A percentile compares a stretch with the other conserved stretches of the same genome.
phyloP scores from a whole-genome alignment of 1,140 invertebrate genomes.

The Acyrthosiphon pisum region DNA sequence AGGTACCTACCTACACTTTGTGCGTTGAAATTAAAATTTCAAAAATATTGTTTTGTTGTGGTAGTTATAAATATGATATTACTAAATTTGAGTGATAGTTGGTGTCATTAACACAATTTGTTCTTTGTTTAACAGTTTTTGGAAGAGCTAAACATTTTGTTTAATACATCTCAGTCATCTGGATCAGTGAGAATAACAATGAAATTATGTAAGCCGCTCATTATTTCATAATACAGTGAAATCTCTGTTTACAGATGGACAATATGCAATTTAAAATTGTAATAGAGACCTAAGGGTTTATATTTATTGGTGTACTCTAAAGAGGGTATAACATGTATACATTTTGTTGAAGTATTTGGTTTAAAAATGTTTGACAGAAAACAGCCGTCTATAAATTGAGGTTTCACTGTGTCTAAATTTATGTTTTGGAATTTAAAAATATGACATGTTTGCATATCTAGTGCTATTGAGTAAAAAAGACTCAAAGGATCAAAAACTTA shows the following conservation, averaged over 20 bases:
- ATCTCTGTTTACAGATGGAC: neutral
- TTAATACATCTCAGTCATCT: slow-evolving; percentile 35
- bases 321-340: neutral
- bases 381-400: neutral
- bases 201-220: slow-evolving; percentile 40
- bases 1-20: neutral
- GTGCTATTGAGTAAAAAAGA: slow-evolving; percentile 44
- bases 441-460: neutral
- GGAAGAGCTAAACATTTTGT: slow-evolving; percentile 48
- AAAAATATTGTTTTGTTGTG: neutral
- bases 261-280: neutral
- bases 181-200: slow-evolving; percentile 42
- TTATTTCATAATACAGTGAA: neutral
- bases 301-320: neutral
- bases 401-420: neutral
- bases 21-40: neutral
- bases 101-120: neutral
- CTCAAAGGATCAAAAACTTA: slow-evolving; percentile 27
- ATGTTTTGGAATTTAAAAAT: neutral
- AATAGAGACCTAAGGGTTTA: neutral
- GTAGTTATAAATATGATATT: neutral
- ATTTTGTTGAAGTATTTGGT: neutral
- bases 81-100: neutral
- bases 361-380: neutral
- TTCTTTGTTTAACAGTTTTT: slow-evolving; percentile 53